These are phyloP conservation scores for Andrena fulva DNA, from an alignment of 2,888 invertebrate genomes.

Conservation along the genomic window DNA sequence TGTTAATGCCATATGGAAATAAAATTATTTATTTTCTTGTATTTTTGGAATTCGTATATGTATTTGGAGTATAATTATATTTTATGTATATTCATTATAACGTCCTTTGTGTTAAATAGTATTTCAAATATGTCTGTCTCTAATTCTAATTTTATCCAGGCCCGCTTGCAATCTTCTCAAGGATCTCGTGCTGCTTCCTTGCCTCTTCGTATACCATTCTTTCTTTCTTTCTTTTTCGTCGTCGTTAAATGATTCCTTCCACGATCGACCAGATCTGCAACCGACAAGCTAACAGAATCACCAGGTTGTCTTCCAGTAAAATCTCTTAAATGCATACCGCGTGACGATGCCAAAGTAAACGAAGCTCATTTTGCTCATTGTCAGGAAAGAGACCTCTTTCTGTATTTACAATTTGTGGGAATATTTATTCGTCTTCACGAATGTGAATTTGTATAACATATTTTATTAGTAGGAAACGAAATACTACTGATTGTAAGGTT, in stretches of 20 bases:
- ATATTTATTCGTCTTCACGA: no score
- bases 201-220: constrained; percentile 25
- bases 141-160: no score
- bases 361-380: not conserved
- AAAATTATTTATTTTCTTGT: no score
- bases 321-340: constrained; percentile 10
- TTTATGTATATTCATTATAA: no score
- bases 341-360: not conserved
- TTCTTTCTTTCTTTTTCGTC: constrained; percentile 8
- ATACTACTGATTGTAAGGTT: no score
- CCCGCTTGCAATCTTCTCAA: constrained; percentile 13
- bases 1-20: no score
- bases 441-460: no score
- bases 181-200: constrained; percentile 2
- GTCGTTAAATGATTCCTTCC: constrained; percentile 18
- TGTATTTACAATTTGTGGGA: not conserved
- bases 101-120: no score
- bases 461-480: no score
- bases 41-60: no score
- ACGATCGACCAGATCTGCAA: constrained; percentile 27
- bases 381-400: not conserved
- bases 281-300: constrained; percentile 27
- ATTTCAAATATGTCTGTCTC: no score
- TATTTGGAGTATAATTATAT: no score
- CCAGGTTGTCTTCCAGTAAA: constrained; percentile 9